Percentiles rank a stretch among this genome's conserved stretches.
These are phyloP conservation scores for Agrilus mali DNA, from an alignment of 2,888 invertebrate genomes.

Conservation along the genomic window DNA sequence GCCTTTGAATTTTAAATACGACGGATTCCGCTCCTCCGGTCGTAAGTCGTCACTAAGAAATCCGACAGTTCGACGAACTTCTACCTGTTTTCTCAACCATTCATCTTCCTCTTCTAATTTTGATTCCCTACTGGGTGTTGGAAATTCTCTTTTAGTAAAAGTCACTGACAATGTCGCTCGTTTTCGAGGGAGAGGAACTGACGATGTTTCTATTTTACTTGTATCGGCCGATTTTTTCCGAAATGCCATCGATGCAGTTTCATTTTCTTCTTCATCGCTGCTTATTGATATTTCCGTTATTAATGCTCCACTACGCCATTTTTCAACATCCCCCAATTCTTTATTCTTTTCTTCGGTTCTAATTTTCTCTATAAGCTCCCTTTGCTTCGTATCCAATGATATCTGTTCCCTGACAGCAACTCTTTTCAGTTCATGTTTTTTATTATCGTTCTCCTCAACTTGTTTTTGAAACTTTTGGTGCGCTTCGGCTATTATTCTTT, in stretches of 20 bases:
- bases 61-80: slow-evolving; percentile 55
- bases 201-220: slow-evolving; percentile 12
- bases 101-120: slow-evolving; percentile 56
- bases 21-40: slow-evolving; percentile 71
- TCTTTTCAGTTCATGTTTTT: slow-evolving; percentile 42
- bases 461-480: slow-evolving; percentile 43
- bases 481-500: slow-evolving; percentile 42
- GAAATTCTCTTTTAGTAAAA: slow-evolving; percentile 65
- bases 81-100: slow-evolving; percentile 68
- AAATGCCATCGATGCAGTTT: slow-evolving; percentile 7
- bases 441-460: slow-evolving; percentile 39
- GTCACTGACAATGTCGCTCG: slow-evolving; percentile 46
- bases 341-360: slow-evolving; percentile 47
- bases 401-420: slow-evolving; percentile 48
- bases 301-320: slow-evolving; percentile 35
- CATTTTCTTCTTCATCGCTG: slow-evolving; percentile 11
- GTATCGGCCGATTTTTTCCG: too few species aligned
- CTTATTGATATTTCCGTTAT: slow-evolving; percentile 8
- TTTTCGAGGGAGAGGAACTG: slow-evolving; percentile 44
- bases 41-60: slow-evolving; percentile 59
- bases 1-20: slow-evolving; percentile 72
- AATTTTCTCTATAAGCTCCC: slow-evolving; percentile 48
- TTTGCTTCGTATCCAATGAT: slow-evolving; percentile 41
- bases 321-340: slow-evolving; percentile 53
- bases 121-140: slow-evolving; percentile 72